Conservation (phyloP, 2,797 vertebrate species). For the Oreochromis grahami region DNA sequence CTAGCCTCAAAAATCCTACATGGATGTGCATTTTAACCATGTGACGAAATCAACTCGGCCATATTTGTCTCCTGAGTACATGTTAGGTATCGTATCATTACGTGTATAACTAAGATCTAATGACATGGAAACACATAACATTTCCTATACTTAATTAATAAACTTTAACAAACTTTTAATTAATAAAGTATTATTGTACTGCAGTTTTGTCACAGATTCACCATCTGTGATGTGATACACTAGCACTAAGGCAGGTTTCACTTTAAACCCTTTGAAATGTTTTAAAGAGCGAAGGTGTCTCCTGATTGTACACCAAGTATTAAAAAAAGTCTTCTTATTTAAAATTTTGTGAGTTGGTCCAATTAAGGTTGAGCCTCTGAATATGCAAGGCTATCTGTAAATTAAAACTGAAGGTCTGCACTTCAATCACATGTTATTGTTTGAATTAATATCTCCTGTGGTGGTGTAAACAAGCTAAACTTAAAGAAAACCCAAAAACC, state of each 20-base stretch:
- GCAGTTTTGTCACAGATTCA: neutral
- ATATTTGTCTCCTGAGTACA: neutral
- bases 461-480: neutral
- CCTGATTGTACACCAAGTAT: neutral
- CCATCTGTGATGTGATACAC: neutral
- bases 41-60: neutral
- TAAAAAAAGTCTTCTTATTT: neutral
- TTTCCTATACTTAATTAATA: neutral
- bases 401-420: neutral
- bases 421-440: neutral
- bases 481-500: accelerated
- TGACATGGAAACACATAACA: neutral
- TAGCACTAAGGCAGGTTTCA: neutral
- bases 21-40: neutral
- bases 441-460: neutral
- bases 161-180: neutral
- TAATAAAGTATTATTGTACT: neutral
- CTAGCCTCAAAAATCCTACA: neutral
- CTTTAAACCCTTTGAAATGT: neutral
- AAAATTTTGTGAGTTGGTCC: neutral
- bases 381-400: neutral
- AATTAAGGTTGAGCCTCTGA: neutral
- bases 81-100: neutral
- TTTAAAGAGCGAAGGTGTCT: neutral
- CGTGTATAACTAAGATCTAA: neutral